phyloP scores from a whole-genome alignment of 2,797 vertebrate genomes.

The Sebastes paucispinis region DNA sequence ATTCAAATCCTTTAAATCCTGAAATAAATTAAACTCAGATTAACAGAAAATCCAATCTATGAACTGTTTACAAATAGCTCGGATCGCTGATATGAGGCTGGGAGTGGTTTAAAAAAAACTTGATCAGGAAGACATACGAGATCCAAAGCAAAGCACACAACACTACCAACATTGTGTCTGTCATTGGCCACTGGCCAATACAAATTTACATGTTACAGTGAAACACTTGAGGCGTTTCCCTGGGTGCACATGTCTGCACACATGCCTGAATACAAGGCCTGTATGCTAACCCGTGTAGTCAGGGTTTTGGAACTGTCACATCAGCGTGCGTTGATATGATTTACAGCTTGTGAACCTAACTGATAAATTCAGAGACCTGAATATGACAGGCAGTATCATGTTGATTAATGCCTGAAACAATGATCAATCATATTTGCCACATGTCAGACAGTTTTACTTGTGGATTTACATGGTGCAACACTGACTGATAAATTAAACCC shows the following conservation, averaged over 20 bases:
- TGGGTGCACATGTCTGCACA: not conserved
- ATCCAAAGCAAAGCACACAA: not conserved
- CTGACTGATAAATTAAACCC: not conserved
- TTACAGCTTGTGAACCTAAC: not conserved
- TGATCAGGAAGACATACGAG: not conserved
- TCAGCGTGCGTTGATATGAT: not conserved
- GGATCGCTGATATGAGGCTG: not conserved
- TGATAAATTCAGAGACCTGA: not conserved
- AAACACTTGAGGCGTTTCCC: not conserved
- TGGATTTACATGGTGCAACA: not conserved
- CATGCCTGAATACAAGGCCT: not conserved
- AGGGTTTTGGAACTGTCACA: not conserved
- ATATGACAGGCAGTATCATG: not conserved
- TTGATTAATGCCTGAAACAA: not conserved
- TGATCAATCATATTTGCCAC: not conserved
- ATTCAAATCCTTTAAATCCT: not conserved
- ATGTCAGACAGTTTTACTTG: not conserved
- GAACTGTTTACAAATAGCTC: not conserved
- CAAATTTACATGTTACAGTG: not conserved
- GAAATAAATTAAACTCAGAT: not conserved
- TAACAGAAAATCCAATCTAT: not conserved
- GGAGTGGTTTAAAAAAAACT: not conserved
- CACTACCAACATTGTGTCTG: not conserved
- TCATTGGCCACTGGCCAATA: not conserved
- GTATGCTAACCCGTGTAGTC: not conserved